A percentile compares a stretch with the other conserved stretches of the same genome.
Conservation (phyloP, 2,797 vertebrate species). For the Luscinia megarhynchos region DNA sequence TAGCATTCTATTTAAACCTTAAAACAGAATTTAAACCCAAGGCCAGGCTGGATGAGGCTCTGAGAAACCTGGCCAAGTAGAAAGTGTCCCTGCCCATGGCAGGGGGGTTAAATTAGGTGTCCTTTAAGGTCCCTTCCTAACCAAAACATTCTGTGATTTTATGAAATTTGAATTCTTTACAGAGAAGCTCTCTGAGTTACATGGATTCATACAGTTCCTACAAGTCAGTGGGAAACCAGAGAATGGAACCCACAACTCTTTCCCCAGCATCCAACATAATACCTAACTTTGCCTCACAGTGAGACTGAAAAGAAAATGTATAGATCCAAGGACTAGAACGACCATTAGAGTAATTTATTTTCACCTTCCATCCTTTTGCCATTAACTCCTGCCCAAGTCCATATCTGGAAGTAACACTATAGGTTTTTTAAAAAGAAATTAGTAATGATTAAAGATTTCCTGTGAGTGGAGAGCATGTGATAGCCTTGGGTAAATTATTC, state of each 20-base stretch:
- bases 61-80: background rate
- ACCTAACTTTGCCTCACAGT: background rate
- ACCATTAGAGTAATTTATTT: background rate
- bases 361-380: background rate
- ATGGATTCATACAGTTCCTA: background rate
- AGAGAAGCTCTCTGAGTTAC: background rate
- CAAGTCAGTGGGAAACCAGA: background rate
- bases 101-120: background rate
- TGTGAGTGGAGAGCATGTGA: background rate
- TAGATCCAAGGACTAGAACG: background rate
- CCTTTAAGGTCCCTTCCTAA: background rate
- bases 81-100: background rate
- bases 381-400: background rate
- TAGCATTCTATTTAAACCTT: background rate
- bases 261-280: background rate
- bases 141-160: background rate
- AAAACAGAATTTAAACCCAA: background rate
- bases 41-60: background rate
- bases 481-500: background rate
- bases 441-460: slow-evolving; percentile 22
- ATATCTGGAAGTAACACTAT: background rate
- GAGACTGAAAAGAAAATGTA: background rate
- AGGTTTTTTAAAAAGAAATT: slow-evolving; percentile 27
- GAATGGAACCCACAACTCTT: background rate
- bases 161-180: background rate